Evolutionary conservation across 2,113 vertebrate genomes (phyloP), one percentile per base, ranked within the genome.

Genomic region (Deroptyus accipitrinus): DNA sequence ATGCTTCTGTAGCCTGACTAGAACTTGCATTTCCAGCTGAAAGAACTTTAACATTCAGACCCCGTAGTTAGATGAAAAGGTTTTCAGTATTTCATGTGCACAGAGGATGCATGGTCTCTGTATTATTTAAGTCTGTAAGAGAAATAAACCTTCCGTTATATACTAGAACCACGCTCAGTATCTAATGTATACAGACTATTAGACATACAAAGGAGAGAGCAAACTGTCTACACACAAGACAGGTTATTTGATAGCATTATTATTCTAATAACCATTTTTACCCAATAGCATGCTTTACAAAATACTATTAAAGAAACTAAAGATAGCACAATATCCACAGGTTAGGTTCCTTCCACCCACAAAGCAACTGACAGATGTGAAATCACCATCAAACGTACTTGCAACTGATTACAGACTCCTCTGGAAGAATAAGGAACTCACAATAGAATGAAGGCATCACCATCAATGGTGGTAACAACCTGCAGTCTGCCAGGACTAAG

Each of bases 21-120:
- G 41, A 54, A 96, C 75, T 92, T 93, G 48, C 84, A 90, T 90
- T 96, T 94, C 84, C 81, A 94, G 76, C 83, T 86, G 76, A 94
- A 88, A 54, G 63, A 83, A 90, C 86, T 91, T 83, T 54, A 96
- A 68, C 31, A 83, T 92, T 95, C 91, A 77, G 35, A 90, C 62
- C 52, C 46, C 35, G 93, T 10, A 94, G 54, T 73, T 5, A 20
- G 86, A 95, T 95, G 87, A 95, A 95, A 91, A 82, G 89, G 46
- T 87, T 95, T 92, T 81, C 69, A 79, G 93, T 72, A 89, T 88
- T 91, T 86, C 67, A 70, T 67, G 79, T 83, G 83, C 94, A 91
- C 66, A 82, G 55, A 77, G 77, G 77, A 86, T 33, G 62, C 59
- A 76, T 67, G 54, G n/a, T 23, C 13, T 78, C n/a, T 52, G 42